Percentiles rank a stretch among this genome's conserved stretches.
phyloP scores from a whole-genome alignment of 2,888 invertebrate genomes.

The Drosophila crucigera region DNA sequence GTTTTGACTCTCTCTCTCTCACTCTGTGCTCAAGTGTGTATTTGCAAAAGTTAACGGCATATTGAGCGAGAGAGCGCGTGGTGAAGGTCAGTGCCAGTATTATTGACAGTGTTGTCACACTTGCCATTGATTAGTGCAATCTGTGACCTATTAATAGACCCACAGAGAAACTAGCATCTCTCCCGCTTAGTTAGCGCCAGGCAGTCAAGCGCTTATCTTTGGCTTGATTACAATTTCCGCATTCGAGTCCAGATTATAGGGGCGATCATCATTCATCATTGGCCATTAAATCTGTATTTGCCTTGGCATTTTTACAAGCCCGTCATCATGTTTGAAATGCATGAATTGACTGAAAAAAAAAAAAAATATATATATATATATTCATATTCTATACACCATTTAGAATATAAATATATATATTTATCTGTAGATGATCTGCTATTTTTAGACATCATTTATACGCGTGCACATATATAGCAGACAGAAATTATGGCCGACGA shows the following conservation, averaged over 20 bases:
- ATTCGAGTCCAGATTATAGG: constrained; percentile 8
- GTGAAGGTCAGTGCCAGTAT: constrained; percentile 57
- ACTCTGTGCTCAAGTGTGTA: constrained; percentile 2
- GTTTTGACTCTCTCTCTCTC: background rate
- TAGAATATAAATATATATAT: constrained; percentile 14
- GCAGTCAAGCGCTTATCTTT: constrained; percentile 44
- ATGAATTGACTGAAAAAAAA: constrained; percentile 26
- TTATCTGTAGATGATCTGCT: constrained; percentile 24
- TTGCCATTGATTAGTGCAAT: constrained; percentile 39
- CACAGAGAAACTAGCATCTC: constrained; percentile 3
- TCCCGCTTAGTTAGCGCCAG: constrained; percentile 36
- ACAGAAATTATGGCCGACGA: constrained; percentile 62
- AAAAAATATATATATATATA: constrained; percentile 13
- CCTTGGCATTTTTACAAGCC: constrained; percentile 44
- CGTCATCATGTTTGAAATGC: constrained; percentile 48
- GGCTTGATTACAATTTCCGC: constrained; percentile 49
- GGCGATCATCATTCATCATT: background rate
- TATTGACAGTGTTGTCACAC: constrained; percentile 16
- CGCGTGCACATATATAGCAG: constrained; percentile 14
- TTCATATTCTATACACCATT: constrained; percentile 20
- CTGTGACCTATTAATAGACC: constrained; percentile 43
- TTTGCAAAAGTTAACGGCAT: constrained; percentile 8
- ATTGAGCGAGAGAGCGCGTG: constrained; percentile 31
- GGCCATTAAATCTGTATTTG: constrained; percentile 23
- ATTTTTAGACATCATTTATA: constrained; percentile 38